Base-by-base conservation (phyloP, 2,113 vertebrate genomes). In the Hiodon alosoides region DNA sequence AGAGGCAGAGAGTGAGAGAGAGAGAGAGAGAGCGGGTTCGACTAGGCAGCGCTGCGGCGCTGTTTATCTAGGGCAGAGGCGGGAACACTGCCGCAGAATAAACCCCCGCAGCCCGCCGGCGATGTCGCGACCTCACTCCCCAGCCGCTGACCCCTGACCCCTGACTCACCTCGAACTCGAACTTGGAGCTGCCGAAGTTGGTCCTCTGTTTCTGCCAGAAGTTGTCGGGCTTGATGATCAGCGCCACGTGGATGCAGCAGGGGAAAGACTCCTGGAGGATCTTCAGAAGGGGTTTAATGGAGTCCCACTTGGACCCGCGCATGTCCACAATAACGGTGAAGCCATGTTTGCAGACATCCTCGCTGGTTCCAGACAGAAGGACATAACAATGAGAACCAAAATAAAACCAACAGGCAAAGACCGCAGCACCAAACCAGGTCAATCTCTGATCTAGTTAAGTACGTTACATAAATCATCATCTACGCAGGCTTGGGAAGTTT, bases 191-290 rank as follows among this genome's bases (percentile, higher is more conserved):
- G 89, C 97, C 97, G 52, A 98, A 99, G 88, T 98, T 99, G 82
- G 97, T 99, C 89, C 96, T 96, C 89, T 98, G 97, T 82, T 99
- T 99, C 89, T 99, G 97, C 97, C 97, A 99, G 90, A 99, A 99
- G 92, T 98, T 99, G 91, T 99, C 97, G 3, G 97, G 97, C 85
- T 99, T 99, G 90, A 99, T 99, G 87, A 99, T 99, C 87, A 99
- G 96, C n/a, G 97, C 97, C 81, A 99, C 90, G 84, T 98, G 97
- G 87, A 99, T 98, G 91, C 96, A 98, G 89, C 94, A 94, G 0
- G 97, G 96, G 79, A 98, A 99, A 0, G 96, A 98, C 86, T 99
- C 97, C 84, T 99, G 97, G 81, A 99, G 89, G 89, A 98, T 97
- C 92, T 99, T 99, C 88, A 99, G 91, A 79, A 99, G 92, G 2